Percentiles rank a stretch among this genome's conserved stretches.
Evolutionary conservation across 37 sponge, comb jelly and placozoan genomes (phyloP).

Genomic region (Corticium candelabrum): DNA sequence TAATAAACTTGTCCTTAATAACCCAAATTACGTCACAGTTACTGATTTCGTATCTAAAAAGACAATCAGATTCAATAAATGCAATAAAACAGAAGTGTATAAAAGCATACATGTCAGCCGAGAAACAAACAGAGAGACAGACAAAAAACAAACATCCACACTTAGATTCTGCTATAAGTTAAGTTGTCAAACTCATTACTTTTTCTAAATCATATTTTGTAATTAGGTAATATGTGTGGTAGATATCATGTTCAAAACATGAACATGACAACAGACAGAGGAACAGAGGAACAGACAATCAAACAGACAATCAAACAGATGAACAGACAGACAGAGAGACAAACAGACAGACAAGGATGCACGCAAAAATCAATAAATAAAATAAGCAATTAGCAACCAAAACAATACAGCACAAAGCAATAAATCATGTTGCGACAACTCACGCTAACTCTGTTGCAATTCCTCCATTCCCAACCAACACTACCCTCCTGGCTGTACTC

Average conservation of each 20-base stretch:
- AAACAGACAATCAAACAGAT: no score
- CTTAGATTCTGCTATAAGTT: neutral
- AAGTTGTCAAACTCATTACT: neutral
- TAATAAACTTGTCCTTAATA: constrained; percentile 77
- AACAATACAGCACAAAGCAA: neutral
- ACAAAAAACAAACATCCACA: neutral
- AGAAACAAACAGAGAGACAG: neutral
- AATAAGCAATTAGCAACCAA: neutral
- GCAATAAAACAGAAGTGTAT: no score
- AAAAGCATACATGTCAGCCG: constrained; percentile 3
- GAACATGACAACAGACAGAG: neutral
- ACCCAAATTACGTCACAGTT: constrained; percentile 84
- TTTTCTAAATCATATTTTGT: neutral
- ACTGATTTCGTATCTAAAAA: constrained; percentile 53
- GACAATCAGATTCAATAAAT: no score
- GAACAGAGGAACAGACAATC: neutral
- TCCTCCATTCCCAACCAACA: constrained; percentile 95
- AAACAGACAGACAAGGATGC: no score
- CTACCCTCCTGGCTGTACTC: constrained; percentile 45
- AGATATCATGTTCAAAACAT: neutral
- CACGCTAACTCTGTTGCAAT: constrained; percentile 95
- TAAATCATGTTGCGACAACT: constrained; percentile 9
- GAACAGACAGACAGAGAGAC: no score
- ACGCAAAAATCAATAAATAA: no score
- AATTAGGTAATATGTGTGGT: neutral